Base-by-base conservation (phyloP, 1,140 invertebrate genomes). In the Bombus waltoni region DNA sequence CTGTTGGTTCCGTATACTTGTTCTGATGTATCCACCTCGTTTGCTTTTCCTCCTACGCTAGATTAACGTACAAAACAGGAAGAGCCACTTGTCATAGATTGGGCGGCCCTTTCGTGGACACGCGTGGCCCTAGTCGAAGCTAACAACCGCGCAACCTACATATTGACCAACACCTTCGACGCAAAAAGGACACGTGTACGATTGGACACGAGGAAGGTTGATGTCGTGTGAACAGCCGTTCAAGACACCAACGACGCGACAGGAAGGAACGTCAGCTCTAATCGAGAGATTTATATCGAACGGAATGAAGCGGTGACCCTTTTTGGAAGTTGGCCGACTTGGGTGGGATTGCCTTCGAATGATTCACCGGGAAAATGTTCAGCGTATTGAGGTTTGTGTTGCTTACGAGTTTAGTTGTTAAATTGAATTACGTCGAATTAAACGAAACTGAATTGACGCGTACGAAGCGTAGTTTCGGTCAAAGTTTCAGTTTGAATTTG, bases 41-140 rank as follows among this genome's bases (percentile, higher is more conserved):
- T 59, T 35, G 72, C 65, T 77, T 86, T 86, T 81, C 42, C 76
- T 71, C 42, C 57, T 66, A 47, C 66, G n/a, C 47, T 53, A 84
- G 44, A 72, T 85, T 53, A 80, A 68, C 77, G 87, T 82, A 40
- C 80, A 93, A 94, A 94, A 93, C 92, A 93, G 93, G 92, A 93
- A 93, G 92, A 90, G 89, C 92, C 92, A 93, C 92, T 94, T 93
- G 90, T 91, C 90, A 90, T 91, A 93, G 92, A 94, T 93, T 93
- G 84, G 91, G 88, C 89, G 83, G 88, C 87, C 86, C 89, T 89
- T 91, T 91, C 83, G 88, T 88, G 87, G 79, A 77, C 85, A 78
- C 86, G 81, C 76, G 77, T 83, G 86, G 84, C 74, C 77, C 72
- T 87, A 82, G 76, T 76, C 76, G 57, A 75, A 4, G 47, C 47